These are phyloP conservation scores for Dasyprocta punctata DNA, from an alignment of 2,113 vertebrate species.

Conservation along the genomic window DNA sequence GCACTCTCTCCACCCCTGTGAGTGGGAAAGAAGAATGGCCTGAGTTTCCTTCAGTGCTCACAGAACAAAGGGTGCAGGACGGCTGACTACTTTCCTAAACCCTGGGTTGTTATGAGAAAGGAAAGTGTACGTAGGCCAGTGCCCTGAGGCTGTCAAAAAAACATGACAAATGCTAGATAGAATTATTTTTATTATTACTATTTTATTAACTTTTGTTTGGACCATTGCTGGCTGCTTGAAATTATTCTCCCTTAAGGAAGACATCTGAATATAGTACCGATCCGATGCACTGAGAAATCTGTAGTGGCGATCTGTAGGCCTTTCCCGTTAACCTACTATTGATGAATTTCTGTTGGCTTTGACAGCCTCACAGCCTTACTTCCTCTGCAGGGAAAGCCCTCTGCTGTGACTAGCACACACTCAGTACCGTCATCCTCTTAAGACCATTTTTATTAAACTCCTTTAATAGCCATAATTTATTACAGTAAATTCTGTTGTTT, in stretches of 20 bases:
- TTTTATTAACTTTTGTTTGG: not conserved
- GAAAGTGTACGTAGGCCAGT: not conserved
- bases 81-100: not conserved
- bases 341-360: not conserved
- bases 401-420: not conserved
- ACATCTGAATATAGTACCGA: not conserved
- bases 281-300: not conserved
- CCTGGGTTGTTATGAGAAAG: not conserved
- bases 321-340: not conserved
- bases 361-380: not conserved
- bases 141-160: not conserved
- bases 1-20: slow-evolving; percentile 2
- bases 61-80: not conserved
- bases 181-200: not conserved
- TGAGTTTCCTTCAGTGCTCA: not conserved
- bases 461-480: not conserved
- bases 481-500: not conserved
- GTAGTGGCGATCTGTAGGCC: not conserved
- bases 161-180: not conserved
- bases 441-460: not conserved
- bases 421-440: not conserved
- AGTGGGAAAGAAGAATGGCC: not conserved
- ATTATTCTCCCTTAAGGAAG: not conserved
- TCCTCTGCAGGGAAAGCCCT: not conserved
- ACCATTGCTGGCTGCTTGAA: not conserved